Percentiles rank a stretch among this genome's conserved stretches.
These are phyloP conservation scores for Liopterus haemorrhoidalis DNA, from an alignment of 2,888 invertebrate genomes.

Conservation along the genomic window DNA sequence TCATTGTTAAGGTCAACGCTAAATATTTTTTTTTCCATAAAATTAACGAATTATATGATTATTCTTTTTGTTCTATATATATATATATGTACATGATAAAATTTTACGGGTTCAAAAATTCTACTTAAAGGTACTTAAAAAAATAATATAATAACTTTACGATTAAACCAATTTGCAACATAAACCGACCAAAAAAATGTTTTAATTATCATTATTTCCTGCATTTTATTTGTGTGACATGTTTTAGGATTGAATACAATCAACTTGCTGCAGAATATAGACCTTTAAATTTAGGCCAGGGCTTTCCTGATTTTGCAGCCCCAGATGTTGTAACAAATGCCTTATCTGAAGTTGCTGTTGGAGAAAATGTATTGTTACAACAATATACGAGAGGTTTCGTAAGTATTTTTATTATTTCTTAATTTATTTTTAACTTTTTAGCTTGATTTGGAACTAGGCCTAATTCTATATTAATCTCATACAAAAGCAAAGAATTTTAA, in stretches of 20 bases:
- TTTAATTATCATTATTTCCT: constrained; percentile 9
- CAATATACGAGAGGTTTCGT: constrained; percentile 95
- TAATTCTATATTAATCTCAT: too few species aligned
- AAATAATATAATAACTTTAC: too few species aligned
- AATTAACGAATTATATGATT: too few species aligned
- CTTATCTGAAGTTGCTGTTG: constrained; percentile 59
- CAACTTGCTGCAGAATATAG: constrained; percentile 75
- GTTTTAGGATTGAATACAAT: constrained; percentile 83
- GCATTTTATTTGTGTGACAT: background rate
- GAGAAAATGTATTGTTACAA: constrained; percentile 69
- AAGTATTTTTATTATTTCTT: constrained; percentile 50
- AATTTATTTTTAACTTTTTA: too few species aligned
- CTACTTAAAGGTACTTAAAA: too few species aligned
- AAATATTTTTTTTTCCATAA: too few species aligned
- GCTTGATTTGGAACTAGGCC: too few species aligned
- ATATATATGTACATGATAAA: too few species aligned
- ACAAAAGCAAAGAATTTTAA: too few species aligned
- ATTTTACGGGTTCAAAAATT: too few species aligned
- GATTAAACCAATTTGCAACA: constrained; percentile 6
- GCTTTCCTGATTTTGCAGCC: constrained; percentile 88
- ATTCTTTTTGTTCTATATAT: too few species aligned
- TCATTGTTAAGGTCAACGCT: too few species aligned
- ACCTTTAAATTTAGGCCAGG: constrained; percentile 90
- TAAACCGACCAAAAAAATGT: constrained; percentile 4
- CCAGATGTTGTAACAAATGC: constrained; percentile 77